phyloP scores from a whole-genome alignment of 2,797 vertebrate genomes.

The Fratercula arctica region DNA sequence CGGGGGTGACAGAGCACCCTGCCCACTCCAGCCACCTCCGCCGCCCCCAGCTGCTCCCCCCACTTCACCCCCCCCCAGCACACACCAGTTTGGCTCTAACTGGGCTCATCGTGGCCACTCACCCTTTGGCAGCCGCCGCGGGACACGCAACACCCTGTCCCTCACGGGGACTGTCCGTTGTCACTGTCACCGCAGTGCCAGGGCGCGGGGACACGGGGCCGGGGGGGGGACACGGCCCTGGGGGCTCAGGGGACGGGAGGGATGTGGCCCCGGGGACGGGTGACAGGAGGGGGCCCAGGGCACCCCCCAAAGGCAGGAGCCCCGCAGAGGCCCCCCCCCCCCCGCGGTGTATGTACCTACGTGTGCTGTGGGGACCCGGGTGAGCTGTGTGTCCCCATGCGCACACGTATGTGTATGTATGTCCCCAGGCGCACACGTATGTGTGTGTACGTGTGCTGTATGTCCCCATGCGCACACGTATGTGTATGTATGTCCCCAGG shows the following conservation, averaged over 20 bases:
- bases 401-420: too few species aligned
- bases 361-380: background rate
- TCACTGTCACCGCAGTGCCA: background rate
- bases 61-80: background rate
- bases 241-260: background rate
- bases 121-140: background rate
- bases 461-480: too few species aligned
- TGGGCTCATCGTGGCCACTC: background rate
- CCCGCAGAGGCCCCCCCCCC: background rate
- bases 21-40: background rate
- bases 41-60: background rate
- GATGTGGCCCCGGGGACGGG: background rate
- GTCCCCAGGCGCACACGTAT: too few species aligned
- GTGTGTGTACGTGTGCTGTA: too few species aligned
- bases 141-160: background rate
- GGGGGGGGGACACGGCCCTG: background rate
- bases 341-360: accelerated
- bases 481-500: too few species aligned
- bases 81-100: background rate
- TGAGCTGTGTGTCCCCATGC: background rate
- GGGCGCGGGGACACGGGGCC: background rate
- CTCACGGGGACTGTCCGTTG: too few species aligned
- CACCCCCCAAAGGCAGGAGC: background rate
- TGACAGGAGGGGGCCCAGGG: background rate
- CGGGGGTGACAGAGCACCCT: background rate